Base-by-base conservation (phyloP, 2,888 invertebrate species). In the Buathra laborator region DNA sequence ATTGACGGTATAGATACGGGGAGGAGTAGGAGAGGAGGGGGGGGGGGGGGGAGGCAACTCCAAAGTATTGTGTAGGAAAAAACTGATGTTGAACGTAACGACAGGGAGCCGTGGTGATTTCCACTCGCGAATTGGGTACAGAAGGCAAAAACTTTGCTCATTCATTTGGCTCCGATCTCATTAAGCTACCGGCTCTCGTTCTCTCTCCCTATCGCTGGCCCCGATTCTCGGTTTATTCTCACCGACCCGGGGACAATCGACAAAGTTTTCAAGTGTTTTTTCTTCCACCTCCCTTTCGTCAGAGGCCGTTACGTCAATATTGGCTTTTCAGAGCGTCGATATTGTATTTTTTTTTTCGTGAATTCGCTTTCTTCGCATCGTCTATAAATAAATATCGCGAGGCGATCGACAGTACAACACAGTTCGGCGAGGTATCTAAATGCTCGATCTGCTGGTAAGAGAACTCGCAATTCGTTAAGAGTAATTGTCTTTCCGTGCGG, bases 1-100 rank as follows among this genome's bases (percentile, higher is more conserved):
- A 86, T 85, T 44, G 77, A 80, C 79, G 79, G 67, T 86, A 43
- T 53, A n/a, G 53, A 24, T 29, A 51, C 16, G 43, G 37, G 24
- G 19, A 19, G 4, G 2, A 24, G 24, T 1, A 2, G 2, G 24
- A 2, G 24, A 2, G 24, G 24, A 24, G 24, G 24, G 2, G 24
- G 24, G 24, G 24, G 37, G 12, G 19, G 12, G 1, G 3, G 56
- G 9, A 7, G 9, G 37, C 37, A 37, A 37, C 37, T 6, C n/a
- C 14, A n/a, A n/a, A 14, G 68, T 29, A 48, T 12, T 5, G 6
- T 32, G 51, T n/a, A 29, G 14, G 32, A 29, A 14, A 37, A 44
- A 48, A 48, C 24, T 48, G 19, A 10, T 16, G n/a, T 3, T 3
- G 43, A 72, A 62, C 46, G 44, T 46, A 12, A 70, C 70, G 70